Conservation (phyloP, 2,113 vertebrate genomes). For the Dicaeum eximium region DNA sequence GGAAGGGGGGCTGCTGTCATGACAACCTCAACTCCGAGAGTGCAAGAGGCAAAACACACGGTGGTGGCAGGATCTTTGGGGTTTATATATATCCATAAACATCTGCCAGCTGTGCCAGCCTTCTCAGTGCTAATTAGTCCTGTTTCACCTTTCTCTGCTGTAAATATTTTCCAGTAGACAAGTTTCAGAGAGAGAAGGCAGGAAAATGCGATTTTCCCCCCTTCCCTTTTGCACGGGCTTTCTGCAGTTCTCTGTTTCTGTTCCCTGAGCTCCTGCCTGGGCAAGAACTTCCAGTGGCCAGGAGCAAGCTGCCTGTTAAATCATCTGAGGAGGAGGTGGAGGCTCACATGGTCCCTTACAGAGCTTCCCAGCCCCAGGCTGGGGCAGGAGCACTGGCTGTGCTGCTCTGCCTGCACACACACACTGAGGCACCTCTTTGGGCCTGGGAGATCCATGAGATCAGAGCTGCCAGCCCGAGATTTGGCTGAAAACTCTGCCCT, state of each 20-base stretch:
- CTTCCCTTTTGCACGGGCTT: background rate
- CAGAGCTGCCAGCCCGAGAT: background rate
- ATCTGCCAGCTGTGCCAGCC: constrained; percentile 15
- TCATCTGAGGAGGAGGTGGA: background rate
- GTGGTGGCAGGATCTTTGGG: constrained; percentile 29
- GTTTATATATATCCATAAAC: constrained; percentile 28
- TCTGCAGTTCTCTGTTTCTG: background rate
- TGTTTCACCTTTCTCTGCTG: constrained; percentile 38
- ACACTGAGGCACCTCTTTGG: background rate
- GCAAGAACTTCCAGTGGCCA: background rate
- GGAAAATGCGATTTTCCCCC: background rate
- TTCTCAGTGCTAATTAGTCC: constrained; percentile 10
- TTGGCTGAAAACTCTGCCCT: background rate
- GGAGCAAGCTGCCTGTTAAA: background rate
- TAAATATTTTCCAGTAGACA: background rate
- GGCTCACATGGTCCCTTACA: background rate
- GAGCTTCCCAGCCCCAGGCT: background rate
- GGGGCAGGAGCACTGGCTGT: background rate
- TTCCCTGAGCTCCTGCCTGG: background rate
- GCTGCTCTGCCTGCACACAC: background rate
- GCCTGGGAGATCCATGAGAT: background rate
- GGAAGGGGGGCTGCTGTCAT: constrained; percentile 39
- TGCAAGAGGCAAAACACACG: constrained; percentile 31
- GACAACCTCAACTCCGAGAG: background rate
- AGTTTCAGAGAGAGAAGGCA: background rate